These are phyloP conservation scores for Probaryconus sp. DNA, from an alignment of 1,140 invertebrate species.

Conservation along the genomic window DNA sequence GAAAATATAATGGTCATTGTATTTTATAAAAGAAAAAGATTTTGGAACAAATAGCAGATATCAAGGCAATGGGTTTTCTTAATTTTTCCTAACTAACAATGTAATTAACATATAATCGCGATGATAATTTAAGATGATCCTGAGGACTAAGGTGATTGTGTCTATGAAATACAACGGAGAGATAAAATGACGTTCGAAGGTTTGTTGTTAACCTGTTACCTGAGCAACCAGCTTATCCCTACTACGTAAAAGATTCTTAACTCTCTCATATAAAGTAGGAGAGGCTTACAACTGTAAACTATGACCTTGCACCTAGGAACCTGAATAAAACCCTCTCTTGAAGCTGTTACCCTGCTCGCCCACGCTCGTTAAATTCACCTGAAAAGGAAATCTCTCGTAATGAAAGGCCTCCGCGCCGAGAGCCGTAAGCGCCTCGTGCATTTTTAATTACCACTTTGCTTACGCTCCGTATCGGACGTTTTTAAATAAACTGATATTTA, in stretches of 20 bases:
- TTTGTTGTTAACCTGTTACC: constrained; percentile 67
- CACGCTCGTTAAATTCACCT: constrained; percentile 73
- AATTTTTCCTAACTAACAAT: too few species aligned
- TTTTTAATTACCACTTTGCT: too few species aligned
- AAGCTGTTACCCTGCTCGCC: constrained; percentile 69
- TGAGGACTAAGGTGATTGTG: not conserved
- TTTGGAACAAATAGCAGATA: too few species aligned
- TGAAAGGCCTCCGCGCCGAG: too few species aligned
- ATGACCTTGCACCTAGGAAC: constrained; percentile 64
- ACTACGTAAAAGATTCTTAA: constrained; percentile 19
- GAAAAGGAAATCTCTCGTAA: constrained; percentile 71
- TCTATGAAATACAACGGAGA: too few species aligned
- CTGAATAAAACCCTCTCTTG: constrained; percentile 39
- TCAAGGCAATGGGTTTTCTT: too few species aligned
- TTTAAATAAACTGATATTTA: too few species aligned
- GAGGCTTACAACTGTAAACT: constrained; percentile 39
- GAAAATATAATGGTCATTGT: too few species aligned
- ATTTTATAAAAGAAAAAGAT: too few species aligned
- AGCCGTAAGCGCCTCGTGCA: too few species aligned
- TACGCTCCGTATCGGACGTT: not conserved
- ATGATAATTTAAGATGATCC: too few species aligned
- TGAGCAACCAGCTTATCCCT: constrained; percentile 49
- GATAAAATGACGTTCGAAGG: constrained; percentile 17
- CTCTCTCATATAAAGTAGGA: constrained; percentile 28
- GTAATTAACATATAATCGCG: too few species aligned